Percentiles rank a stretch among this genome's conserved stretches.
Conservation (phyloP, 2,888 invertebrate genomes). For the Myopa testacea region DNA sequence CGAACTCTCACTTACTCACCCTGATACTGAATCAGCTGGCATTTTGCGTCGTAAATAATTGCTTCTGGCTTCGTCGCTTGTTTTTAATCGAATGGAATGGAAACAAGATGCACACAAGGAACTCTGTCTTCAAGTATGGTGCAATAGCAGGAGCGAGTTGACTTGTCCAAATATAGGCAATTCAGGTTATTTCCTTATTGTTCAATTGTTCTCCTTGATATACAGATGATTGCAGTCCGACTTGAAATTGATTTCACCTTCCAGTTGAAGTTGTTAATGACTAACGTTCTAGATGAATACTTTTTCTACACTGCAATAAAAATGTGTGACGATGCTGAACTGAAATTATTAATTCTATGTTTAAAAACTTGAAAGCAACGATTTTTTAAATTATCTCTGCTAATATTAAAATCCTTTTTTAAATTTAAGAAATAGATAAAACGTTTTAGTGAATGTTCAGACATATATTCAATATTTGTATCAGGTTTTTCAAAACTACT, state of each 20-base stretch:
- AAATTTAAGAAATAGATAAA: too few species aligned
- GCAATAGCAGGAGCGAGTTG: not conserved
- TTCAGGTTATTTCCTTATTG: conserved; percentile 16
- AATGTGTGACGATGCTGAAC: too few species aligned
- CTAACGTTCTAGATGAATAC: conserved; percentile 2
- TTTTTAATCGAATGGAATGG: conserved; percentile 10
- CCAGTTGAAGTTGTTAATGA: conserved; percentile 1
- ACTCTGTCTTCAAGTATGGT: conserved; percentile 9
- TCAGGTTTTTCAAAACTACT: too few species aligned
- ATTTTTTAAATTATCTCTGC: too few species aligned
- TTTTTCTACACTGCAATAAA: not conserved
- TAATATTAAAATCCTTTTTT: too few species aligned
- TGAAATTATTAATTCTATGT: too few species aligned
- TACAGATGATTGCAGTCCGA: not conserved
- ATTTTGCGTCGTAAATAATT: conserved; percentile 42
- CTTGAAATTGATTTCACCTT: not conserved
- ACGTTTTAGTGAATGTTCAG: too few species aligned
- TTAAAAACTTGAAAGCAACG: too few species aligned
- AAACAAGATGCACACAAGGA: conserved; percentile 31
- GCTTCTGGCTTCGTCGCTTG: conserved; percentile 8
- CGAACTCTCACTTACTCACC: conserved; percentile 43
- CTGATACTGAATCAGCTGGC: conserved; percentile 52
- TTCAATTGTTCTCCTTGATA: not conserved
- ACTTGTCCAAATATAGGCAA: conserved; percentile 27
- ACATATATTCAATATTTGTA: too few species aligned